Percentiles rank a stretch among this genome's conserved stretches.
These are phyloP conservation scores for Calyptommatus sinebrachiatus DNA, from an alignment of 2,113 vertebrate genomes.

Conservation along the genomic window DNA sequence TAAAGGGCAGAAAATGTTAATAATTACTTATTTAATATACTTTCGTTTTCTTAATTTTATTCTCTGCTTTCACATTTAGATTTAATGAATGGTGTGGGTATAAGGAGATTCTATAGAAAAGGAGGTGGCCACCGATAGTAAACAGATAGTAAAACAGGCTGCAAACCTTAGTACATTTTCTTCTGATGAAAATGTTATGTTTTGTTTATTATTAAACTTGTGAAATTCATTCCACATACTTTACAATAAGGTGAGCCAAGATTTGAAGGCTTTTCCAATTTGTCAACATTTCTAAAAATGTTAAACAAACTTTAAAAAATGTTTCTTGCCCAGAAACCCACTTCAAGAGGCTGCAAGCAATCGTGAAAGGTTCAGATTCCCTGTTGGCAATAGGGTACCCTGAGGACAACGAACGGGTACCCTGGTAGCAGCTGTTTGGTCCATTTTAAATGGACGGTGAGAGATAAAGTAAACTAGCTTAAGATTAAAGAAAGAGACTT, in stretches of 20 bases:
- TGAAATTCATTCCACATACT: not conserved
- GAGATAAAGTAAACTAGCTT: too few relatives aligned
- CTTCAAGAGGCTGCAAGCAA: too few relatives aligned
- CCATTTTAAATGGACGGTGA: too few relatives aligned
- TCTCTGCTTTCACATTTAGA: not conserved
- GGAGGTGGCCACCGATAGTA: not conserved
- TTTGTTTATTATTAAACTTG: not conserved
- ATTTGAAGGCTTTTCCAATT: not conserved
- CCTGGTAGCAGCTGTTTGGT: too few relatives aligned
- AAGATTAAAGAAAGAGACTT: too few relatives aligned
- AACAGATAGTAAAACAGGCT: not conserved
- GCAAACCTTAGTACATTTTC: not conserved
- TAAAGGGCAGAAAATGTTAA: not conserved
- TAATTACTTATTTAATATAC: not conserved
- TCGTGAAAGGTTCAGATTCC: too few relatives aligned
- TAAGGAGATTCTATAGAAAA: not conserved
- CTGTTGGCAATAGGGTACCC: too few relatives aligned
- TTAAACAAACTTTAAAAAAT: not conserved
- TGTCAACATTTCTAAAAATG: not conserved
- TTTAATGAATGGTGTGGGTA: not conserved
- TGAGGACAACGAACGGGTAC: too few relatives aligned
- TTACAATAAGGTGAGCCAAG: not conserved
- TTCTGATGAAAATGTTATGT: not conserved
- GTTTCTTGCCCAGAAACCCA: too few relatives aligned
- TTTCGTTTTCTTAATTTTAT: not conserved